Evolutionary conservation across 2,888 invertebrate species (phyloP).

Genomic region (Thereva unica): DNA sequence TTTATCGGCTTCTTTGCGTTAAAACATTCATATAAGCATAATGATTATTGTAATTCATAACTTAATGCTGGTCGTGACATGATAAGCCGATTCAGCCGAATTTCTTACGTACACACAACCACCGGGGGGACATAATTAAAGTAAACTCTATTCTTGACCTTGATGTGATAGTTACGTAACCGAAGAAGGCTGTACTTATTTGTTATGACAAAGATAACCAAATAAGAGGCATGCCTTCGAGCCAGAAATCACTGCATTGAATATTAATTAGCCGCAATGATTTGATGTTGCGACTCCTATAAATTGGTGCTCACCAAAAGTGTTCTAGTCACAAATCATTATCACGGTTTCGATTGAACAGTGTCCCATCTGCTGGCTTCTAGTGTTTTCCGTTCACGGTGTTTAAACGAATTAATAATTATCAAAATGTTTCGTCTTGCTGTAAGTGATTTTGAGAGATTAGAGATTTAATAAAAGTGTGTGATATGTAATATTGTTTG

Average conservation of each 20-base stretch:
- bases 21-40: too few species aligned
- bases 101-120: too few species aligned
- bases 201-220: slow-evolving; percentile 20
- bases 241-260: slow-evolving; percentile 14
- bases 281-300: slow-evolving; percentile 17
- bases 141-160: slow-evolving; percentile 23
- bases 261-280: slow-evolving; percentile 30
- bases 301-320: slow-evolving; percentile 11
- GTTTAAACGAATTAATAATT: neutral
- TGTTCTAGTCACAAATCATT: neutral
- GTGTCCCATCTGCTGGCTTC: too few species aligned
- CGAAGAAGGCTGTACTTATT: too few species aligned
- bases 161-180: slow-evolving; percentile 27
- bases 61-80: too few species aligned
- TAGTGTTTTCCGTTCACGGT: too few species aligned
- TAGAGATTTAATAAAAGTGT: slow-evolving; percentile 1
- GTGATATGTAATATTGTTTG: neutral
- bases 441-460: slow-evolving; percentile 33
- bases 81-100: too few species aligned
- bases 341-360: neutral
- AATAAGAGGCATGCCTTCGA: slow-evolving; percentile 23
- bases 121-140: too few species aligned
- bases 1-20: too few species aligned
- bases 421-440: slow-evolving; percentile 39
- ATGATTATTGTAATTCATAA: too few species aligned